Evolutionary conservation across 2,113 vertebrate genomes (phyloP).

Genomic region (Campylomormyrus numenius): DNA sequence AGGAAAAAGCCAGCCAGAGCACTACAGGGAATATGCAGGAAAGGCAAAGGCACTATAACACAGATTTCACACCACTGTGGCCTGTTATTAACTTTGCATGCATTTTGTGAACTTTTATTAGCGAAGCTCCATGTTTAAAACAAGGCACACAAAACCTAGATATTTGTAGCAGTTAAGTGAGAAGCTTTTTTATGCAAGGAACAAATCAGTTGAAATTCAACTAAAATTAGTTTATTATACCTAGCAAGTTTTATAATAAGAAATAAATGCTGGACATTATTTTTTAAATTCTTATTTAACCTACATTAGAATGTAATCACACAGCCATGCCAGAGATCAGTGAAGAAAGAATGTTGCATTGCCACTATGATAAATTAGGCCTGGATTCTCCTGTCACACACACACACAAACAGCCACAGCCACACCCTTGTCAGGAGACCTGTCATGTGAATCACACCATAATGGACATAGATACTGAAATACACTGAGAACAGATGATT

Average conservation of each 20-base stretch:
- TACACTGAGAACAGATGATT: background rate
- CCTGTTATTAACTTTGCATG: background rate
- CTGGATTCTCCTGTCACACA: background rate
- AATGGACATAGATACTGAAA: background rate
- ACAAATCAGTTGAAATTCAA: background rate
- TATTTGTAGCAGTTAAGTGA: background rate
- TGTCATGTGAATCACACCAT: background rate
- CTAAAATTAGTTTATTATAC: background rate
- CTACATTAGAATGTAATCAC: background rate
- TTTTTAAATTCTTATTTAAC: background rate
- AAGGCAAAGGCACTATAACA: background rate
- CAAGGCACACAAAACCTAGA: background rate
- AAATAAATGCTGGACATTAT: background rate
- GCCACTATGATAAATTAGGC: background rate
- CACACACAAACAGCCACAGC: too few species aligned
- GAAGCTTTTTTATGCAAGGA: background rate
- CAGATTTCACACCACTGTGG: background rate
- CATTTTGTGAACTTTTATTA: background rate
- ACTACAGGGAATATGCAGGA: background rate
- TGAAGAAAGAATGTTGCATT: background rate
- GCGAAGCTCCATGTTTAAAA: background rate
- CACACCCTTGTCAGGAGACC: background rate
- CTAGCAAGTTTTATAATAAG: background rate
- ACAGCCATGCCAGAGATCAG: background rate
- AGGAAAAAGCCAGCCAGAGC: background rate